Conservation (phyloP, 2,888 invertebrate genomes). For the Tuberolachnus salignus region DNA sequence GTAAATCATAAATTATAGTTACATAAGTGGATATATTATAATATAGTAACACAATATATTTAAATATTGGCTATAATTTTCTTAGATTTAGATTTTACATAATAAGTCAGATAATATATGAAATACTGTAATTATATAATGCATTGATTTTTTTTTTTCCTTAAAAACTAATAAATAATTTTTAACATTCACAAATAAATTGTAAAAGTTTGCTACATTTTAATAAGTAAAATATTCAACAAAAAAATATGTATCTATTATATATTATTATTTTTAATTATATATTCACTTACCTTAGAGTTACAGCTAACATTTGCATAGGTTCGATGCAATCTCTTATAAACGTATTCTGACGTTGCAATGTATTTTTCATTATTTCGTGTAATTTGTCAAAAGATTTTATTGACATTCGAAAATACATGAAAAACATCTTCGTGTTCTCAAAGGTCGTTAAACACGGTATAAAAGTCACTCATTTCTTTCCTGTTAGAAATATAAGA, state of each 20-base stretch:
- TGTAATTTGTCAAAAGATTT: constrained; percentile 54
- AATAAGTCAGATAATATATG: not conserved
- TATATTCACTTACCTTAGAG: constrained; percentile 54
- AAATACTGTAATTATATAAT: constrained; percentile 7
- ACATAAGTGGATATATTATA: no score
- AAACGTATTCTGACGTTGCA: constrained; percentile 53
- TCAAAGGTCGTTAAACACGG: constrained; percentile 19
- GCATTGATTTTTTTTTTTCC: not conserved
- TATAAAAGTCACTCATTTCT: constrained; percentile 32
- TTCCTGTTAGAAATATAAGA: constrained; percentile 21
- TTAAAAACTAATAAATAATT: constrained; percentile 6
- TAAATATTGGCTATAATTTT: not conserved
- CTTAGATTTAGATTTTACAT: not conserved
- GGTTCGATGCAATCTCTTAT: constrained; percentile 56
- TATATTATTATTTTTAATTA: constrained; percentile 16
- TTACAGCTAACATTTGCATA: constrained; percentile 54
- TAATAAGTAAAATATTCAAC: constrained; percentile 38
- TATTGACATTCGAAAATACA: constrained; percentile 55
- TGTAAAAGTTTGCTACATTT: constrained; percentile 34
- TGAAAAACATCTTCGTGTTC: constrained; percentile 48
- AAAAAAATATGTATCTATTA: constrained; percentile 26
- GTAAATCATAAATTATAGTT: no score
- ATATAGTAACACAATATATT: not conserved
- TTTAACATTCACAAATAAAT: constrained; percentile 12
- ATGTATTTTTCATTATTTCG: constrained; percentile 43